phyloP scores from a whole-genome alignment of 30 jellyfish, hydroid and myxozoan species.

The Mastigias papua region DNA sequence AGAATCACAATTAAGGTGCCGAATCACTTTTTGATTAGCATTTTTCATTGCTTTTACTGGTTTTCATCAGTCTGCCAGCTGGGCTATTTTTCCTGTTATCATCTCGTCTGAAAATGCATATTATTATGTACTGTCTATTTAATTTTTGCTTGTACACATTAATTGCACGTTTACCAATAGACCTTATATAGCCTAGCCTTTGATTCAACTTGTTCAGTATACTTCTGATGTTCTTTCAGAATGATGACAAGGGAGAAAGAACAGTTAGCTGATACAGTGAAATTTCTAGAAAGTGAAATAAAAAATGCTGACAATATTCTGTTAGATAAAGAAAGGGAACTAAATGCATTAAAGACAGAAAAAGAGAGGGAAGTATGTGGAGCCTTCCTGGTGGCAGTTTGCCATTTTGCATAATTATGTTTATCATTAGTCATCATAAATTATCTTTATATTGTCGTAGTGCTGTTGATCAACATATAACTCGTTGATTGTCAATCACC shows the following conservation, averaged over 20 bases:
- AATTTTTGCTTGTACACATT: too few species aligned
- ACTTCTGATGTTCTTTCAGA: conserved; percentile 6
- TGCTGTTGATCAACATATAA: background rate
- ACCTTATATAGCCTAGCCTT: too few species aligned
- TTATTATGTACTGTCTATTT: too few species aligned
- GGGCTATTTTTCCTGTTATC: too few species aligned
- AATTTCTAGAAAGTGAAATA: conserved; percentile 62
- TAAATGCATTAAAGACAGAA: conserved; percentile 39
- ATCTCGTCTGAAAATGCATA: too few species aligned
- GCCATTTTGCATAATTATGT: too few species aligned
- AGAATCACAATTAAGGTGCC: conserved; percentile 69
- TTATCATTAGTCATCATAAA: background rate
- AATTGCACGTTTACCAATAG: too few species aligned
- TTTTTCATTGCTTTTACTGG: too few species aligned
- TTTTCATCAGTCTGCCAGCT: too few species aligned
- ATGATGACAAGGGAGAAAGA: conserved; percentile 68
- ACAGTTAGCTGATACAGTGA: conserved; percentile 46
- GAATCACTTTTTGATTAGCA: too few species aligned
- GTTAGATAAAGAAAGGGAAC: conserved; percentile 46
- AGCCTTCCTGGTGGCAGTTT: too few species aligned
- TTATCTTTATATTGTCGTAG: too few species aligned
- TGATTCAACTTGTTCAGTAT: background rate
- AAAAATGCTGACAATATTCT: conserved; percentile 58
- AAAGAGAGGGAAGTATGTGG: conserved; percentile 61
- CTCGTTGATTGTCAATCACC: background rate